Evolutionary conservation across 1,140 invertebrate genomes (phyloP), one percentile per base, ranked within the genome.

Genomic region (Dinothrombium tinctorium): DNA sequence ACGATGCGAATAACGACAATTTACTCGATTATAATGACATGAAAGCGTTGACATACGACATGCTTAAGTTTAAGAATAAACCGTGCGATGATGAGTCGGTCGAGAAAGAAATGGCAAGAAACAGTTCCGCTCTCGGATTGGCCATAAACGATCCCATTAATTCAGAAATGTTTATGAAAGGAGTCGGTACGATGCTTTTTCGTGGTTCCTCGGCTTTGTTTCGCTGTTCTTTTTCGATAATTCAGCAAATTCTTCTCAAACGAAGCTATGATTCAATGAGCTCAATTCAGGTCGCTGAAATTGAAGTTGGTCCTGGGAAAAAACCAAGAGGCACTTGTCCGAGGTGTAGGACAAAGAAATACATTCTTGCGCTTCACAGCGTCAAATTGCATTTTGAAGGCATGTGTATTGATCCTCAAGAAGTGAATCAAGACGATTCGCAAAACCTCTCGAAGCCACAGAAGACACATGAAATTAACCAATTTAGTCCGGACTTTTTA

Each of bases 1-100:
- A 48, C 37, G 45, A 47, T 37, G n/a, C 14, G 4, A 45, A 47
- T 35, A 26, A 29, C 4, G 42, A 47, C 20, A 21, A 22, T 3
- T 17, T 44, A 7, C 24, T 46, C 2, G 25, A 32, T 8, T 19
- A 36, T 21, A 14, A 14, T 15, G 35, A 38, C 4, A 21, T 46
- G 19, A 14, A 12, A 7, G 5, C 14, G 8, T 23, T 46, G 19
- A 33, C 29, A 11, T 23, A 19, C 9, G 45, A 46, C 29, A 21
- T 40, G n/a, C 21, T 40, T 7, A n/a, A 21, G 2, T 21, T 19
- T 9, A 35, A 37, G 14, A 35, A 22, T 12, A 26, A 40, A 19
- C 26, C 37, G 8, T n/a, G 28, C 19, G 43, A 44, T 7, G 43
- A 44, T 20, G 47, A 32, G 9, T 28, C 24, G 23, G 28, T 40